phyloP scores from a whole-genome alignment of 1,140 invertebrate species.

The Calycopis cecrops region DNA sequence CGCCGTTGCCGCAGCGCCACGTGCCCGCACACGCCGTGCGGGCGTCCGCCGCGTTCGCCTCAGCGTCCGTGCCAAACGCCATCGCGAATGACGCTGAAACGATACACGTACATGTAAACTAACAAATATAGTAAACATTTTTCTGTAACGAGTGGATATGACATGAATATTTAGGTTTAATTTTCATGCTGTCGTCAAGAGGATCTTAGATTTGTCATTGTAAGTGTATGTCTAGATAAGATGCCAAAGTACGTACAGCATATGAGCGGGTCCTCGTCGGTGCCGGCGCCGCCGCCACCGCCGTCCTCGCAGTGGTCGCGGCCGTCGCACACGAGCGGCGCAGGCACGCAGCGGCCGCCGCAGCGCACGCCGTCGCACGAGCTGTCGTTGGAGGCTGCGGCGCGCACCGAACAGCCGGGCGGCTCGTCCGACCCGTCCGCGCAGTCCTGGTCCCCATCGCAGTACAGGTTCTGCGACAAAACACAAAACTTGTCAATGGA shows the following conservation, averaged over 20 bases:
- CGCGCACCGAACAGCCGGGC: constrained; percentile 74
- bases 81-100: constrained; percentile 36
- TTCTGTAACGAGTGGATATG: too few species aligned
- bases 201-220: too few species aligned
- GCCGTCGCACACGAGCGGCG: constrained; percentile 55
- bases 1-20: constrained; percentile 78
- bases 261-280: constrained; percentile 43
- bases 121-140: neutral
- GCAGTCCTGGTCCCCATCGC: constrained; percentile 90
- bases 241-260: constrained; percentile 33
- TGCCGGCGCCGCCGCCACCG: constrained; percentile 77
- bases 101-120: neutral
- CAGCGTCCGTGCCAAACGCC: constrained; percentile 22
- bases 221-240: neutral
- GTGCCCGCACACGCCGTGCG: constrained; percentile 34
- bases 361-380: constrained; percentile 50
- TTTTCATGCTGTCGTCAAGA: too few species aligned
- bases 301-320: constrained; percentile 85
- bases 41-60: constrained; percentile 19
- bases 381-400: constrained; percentile 14
- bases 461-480: constrained; percentile 81
- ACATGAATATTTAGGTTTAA: too few species aligned
- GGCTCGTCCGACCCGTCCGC: constrained; percentile 89
- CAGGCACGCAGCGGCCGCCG: constrained; percentile 79
- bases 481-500: too few species aligned